These are phyloP conservation scores for Protodeltote pygarga DNA, from an alignment of 2,888 invertebrate species.

Conservation along the genomic window DNA sequence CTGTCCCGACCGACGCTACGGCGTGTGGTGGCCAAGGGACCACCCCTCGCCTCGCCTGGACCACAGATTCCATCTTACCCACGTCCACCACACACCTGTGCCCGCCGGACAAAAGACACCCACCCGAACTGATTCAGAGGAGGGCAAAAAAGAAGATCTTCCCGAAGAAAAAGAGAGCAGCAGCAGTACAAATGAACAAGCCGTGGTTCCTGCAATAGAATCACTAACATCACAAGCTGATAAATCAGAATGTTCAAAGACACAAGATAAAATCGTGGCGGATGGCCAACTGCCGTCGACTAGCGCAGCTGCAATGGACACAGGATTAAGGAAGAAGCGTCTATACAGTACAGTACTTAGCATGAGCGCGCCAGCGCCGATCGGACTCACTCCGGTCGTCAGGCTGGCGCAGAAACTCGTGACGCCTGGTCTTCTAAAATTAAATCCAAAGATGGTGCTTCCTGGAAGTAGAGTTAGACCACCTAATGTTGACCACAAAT, in stretches of 20 bases:
- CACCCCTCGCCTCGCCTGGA: conserved; percentile 67
- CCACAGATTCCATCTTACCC: conserved; percentile 61
- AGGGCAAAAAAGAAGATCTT: conserved; percentile 42
- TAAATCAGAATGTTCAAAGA: conserved; percentile 52
- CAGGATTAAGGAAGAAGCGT: conserved; percentile 74
- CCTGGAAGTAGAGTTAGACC: conserved; percentile 68
- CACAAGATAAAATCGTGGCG: conserved; percentile 55
- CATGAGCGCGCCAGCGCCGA: conserved; percentile 74
- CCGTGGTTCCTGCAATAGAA: conserved; percentile 41
- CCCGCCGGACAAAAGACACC: conserved; percentile 36
- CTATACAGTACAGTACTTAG: conserved; percentile 85
- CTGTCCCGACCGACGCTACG: conserved; percentile 69
- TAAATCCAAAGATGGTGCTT: conserved; percentile 76
- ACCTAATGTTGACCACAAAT: conserved; percentile 73
- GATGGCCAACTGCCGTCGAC: conserved; percentile 72
- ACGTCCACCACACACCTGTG: conserved; percentile 33
- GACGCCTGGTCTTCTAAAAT: conserved; percentile 74
- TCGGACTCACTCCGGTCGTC: conserved; percentile 66
- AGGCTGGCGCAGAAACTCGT: conserved; percentile 74
- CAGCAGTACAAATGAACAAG: conserved; percentile 41
- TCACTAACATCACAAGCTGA: conserved; percentile 47
- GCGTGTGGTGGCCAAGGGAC: conserved; percentile 76
- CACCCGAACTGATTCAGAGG: conserved; percentile 48
- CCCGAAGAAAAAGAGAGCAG: conserved; percentile 46
- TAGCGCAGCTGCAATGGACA: conserved; percentile 68